Conservation (phyloP, 2,797 vertebrate genomes). For the Chiropotes sagulatus region DNA sequence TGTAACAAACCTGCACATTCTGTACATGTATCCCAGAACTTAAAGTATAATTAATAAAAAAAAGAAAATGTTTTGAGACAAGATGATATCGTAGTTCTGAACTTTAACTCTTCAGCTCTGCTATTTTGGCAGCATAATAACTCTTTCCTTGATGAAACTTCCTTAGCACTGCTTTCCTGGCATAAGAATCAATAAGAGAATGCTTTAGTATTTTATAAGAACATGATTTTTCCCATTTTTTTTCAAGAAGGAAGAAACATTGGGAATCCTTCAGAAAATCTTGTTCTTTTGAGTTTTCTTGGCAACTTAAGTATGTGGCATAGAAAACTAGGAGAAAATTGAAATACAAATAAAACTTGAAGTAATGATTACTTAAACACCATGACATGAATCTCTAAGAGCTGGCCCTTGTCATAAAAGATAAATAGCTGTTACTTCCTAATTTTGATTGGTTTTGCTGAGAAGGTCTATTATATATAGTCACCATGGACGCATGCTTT, state of each 20-base stretch:
- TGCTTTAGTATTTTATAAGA: not conserved
- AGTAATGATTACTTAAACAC: not conserved
- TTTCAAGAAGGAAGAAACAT: not conserved
- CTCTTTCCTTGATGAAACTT: not conserved
- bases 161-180: not conserved
- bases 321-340: not conserved
- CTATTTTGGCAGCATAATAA: not conserved
- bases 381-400: not conserved
- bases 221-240: not conserved
- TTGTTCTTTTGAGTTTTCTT: not conserved
- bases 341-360: not conserved
- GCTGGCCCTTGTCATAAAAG: not conserved
- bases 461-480: not conserved
- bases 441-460: not conserved
- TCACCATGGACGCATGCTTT: not conserved
- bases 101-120: not conserved
- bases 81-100: not conserved
- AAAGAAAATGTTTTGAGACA: not conserved
- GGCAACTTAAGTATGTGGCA: not conserved
- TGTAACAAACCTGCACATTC: not conserved
- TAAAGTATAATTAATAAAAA: not conserved
- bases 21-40: not conserved
- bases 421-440: not conserved
- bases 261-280: not conserved
- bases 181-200: not conserved